Conservation (phyloP, 2,113 vertebrate genomes). For the Hassar affinis region DNA sequence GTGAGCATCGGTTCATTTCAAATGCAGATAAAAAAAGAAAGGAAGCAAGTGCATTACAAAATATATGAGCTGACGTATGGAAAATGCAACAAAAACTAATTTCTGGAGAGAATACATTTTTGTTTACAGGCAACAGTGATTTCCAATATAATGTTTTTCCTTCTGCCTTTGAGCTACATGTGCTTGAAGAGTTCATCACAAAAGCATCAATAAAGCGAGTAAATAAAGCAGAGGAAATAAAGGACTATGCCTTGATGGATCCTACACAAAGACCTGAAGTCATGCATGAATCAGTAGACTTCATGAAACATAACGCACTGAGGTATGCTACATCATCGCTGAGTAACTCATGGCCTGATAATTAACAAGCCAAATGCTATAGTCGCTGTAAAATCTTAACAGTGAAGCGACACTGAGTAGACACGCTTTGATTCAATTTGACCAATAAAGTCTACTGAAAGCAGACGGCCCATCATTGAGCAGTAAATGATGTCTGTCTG, state of each 20-base stretch:
- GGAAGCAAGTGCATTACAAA: not conserved
- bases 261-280: constrained; percentile 7
- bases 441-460: not conserved
- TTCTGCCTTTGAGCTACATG: not conserved
- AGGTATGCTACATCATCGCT: not conserved
- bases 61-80: not conserved
- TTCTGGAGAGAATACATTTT: not conserved
- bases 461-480: not conserved
- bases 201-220: constrained; percentile 23
- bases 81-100: not conserved
- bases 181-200: not conserved
- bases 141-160: constrained; percentile 8
- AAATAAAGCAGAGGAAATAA: not conserved
- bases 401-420: not conserved
- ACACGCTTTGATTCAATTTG: constrained; percentile 19
- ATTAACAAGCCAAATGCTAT: not conserved
- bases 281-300: constrained; percentile 6
- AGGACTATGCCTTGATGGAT: constrained; percentile 4
- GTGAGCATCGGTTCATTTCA: not conserved
- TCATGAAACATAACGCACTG: not conserved
- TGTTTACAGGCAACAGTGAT: not conserved
- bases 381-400: not conserved
- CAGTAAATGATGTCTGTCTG: constrained; percentile 30
- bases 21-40: not conserved
- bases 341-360: constrained; percentile 2